phyloP scores from a whole-genome alignment of 2,113 vertebrate species.

The Miniopterus natalensis region DNA sequence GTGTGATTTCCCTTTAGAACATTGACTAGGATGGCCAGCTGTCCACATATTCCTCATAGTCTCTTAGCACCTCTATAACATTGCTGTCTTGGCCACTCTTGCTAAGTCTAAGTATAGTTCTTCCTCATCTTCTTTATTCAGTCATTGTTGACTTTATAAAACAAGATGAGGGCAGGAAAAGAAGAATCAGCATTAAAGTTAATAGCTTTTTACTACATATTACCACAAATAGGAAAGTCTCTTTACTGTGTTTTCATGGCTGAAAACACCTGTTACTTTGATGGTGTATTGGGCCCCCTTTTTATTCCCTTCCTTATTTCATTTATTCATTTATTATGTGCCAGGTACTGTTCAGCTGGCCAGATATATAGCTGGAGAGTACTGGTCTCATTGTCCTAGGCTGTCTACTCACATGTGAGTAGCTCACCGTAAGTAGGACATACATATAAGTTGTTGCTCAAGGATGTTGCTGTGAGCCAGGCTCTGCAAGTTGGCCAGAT shows the following conservation, averaged over 20 bases:
- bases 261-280: constrained; percentile 43
- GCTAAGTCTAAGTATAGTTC: neutral
- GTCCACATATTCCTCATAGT: neutral
- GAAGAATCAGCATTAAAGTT: constrained; percentile 43
- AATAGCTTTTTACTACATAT: neutral
- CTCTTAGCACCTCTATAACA: constrained; percentile 33
- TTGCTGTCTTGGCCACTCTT: neutral
- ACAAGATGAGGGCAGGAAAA: constrained; percentile 18
- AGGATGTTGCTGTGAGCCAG: neutral
- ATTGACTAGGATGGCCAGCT: neutral
- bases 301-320: constrained; percentile 53
- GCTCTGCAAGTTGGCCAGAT: constrained; percentile 15
- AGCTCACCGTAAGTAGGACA: neutral
- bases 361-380: neutral
- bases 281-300: constrained; percentile 1
- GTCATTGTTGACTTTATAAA: constrained; percentile 55
- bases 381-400: neutral
- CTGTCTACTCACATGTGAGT: neutral
- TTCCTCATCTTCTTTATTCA: constrained; percentile 41
- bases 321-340: constrained; percentile 24
- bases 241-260: constrained; percentile 33
- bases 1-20: constrained; percentile 55
- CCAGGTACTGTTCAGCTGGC: neutral
- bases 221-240: neutral
- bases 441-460: neutral